These are phyloP conservation scores for Thunnus maccoyii DNA, from an alignment of 2,113 vertebrate species.

Conservation along the genomic window DNA sequence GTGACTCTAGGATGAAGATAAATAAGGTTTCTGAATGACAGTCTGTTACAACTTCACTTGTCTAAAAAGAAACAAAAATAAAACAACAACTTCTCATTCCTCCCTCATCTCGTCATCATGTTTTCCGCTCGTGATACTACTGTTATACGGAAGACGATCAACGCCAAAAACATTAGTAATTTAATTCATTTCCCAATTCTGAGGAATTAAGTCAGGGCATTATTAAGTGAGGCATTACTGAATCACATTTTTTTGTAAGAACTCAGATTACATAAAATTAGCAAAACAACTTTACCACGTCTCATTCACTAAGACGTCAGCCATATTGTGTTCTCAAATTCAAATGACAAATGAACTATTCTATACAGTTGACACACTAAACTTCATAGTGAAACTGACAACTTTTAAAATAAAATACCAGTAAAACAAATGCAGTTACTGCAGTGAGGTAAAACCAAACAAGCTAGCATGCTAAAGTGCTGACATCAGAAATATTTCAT, in stretches of 20 bases:
- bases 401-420: background rate
- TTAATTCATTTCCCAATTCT: no score
- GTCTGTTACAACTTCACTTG: background rate
- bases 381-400: background rate
- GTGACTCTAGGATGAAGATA: background rate
- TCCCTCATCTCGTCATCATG: background rate
- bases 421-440: background rate
- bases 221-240: no score
- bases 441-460: background rate
- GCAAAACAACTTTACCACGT: background rate
- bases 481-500: background rate
- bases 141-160: background rate
- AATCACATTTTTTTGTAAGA: no score
- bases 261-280: background rate
- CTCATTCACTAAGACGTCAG: background rate
- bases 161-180: background rate
- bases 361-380: background rate
- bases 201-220: no score
- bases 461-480: background rate
- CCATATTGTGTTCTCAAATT: background rate
- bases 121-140: background rate
- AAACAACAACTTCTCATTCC: background rate
- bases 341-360: background rate
- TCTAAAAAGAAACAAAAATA: background rate
- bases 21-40: background rate